Percentiles rank a stretch among this genome's conserved stretches.
Evolutionary conservation across 2,888 invertebrate genomes (phyloP).

Genomic region (Tachystola acroxantha): DNA sequence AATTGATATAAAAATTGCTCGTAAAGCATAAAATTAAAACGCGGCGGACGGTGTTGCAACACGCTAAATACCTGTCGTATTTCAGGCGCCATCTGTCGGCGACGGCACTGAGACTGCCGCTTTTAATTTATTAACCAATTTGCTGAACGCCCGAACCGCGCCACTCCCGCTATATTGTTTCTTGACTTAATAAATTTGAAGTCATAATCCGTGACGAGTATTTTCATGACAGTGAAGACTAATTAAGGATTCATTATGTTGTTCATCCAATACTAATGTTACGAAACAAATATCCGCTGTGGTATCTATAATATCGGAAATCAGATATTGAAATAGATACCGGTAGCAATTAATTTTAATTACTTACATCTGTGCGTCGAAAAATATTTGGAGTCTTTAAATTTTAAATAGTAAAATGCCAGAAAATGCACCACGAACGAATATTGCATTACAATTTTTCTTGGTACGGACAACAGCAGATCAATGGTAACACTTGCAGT

Average conservation of each 20-base stretch:
- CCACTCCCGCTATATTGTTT: slow-evolving; percentile 61
- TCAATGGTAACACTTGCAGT: no score
- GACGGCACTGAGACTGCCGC: slow-evolving; percentile 71
- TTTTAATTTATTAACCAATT: slow-evolving; percentile 77
- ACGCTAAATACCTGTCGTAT: slow-evolving; percentile 77
- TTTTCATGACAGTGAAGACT: slow-evolving; percentile 39
- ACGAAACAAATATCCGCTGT: background rate
- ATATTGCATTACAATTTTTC: no score
- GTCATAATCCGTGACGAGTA: slow-evolving; percentile 59
- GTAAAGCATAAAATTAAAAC: slow-evolving; percentile 75
- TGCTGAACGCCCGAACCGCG: slow-evolving; percentile 67
- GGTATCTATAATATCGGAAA: background rate
- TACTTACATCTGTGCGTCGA: no score
- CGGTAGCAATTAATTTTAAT: no score
- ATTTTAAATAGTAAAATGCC: no score
- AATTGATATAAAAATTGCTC: slow-evolving; percentile 75
- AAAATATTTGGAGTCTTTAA: no score
- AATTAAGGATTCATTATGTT: slow-evolving; percentile 24
- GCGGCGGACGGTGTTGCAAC: slow-evolving; percentile 69
- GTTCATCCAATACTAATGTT: background rate
- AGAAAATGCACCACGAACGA: no score
- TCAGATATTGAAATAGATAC: background rate
- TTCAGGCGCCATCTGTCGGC: slow-evolving; percentile 73
- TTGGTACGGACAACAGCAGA: no score
- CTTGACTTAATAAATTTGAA: slow-evolving; percentile 70